Evolutionary conservation across 2,888 invertebrate species (phyloP).

Genomic region (Bellardia pandia): DNA sequence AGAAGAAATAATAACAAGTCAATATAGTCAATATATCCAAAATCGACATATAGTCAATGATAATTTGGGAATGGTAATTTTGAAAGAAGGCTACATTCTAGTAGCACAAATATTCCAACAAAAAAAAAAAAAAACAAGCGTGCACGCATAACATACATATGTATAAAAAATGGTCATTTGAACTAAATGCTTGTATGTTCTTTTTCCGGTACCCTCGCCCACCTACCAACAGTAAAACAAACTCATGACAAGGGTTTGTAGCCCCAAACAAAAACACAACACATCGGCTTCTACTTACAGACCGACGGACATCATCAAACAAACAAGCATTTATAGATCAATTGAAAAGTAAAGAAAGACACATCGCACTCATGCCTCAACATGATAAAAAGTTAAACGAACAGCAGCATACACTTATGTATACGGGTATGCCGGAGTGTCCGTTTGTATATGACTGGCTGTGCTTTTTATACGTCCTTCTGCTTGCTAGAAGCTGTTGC

Average conservation of each 20-base stretch:
- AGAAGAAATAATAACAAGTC: conserved; percentile 29
- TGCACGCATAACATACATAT: background rate
- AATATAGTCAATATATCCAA: conserved; percentile 54
- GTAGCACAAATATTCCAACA: conserved; percentile 22
- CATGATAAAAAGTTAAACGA: background rate
- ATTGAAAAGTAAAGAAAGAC: conserved; percentile 27
- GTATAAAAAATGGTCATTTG: conserved; percentile 48
- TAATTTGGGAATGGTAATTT: conserved; percentile 58
- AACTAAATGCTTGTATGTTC: conserved; percentile 30
- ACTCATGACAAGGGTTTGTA: conserved; percentile 38
- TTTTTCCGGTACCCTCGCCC: background rate
- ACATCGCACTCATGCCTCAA: background rate
- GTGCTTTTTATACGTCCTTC: background rate
- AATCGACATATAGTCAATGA: conserved; percentile 46
- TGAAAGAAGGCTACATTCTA: conserved; percentile 27
- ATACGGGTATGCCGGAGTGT: background rate
- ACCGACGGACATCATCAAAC: background rate
- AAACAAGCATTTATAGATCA: conserved; percentile 45
- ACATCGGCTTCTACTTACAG: conserved; percentile 8
- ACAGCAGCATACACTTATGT: background rate
- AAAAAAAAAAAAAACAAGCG: background rate
- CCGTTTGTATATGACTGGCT: background rate
- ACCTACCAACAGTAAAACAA: background rate
- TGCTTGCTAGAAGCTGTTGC: background rate
- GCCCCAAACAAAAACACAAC: conserved; percentile 6